Evolutionary conservation across 2,888 invertebrate species (phyloP).

Genomic region (Ephialtes manifestator): DNA sequence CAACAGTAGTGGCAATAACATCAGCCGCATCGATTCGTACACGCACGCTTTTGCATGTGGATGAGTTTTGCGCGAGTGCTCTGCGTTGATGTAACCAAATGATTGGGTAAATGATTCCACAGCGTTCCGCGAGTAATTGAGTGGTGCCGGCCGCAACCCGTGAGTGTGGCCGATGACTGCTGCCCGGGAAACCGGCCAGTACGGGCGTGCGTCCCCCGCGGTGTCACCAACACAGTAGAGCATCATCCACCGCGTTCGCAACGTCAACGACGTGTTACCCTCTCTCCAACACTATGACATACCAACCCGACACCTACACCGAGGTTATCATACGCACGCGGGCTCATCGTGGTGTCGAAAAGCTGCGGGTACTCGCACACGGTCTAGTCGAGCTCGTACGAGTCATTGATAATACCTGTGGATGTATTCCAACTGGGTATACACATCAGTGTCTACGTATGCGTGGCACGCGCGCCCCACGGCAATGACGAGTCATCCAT

Average conservation of each 20-base stretch:
- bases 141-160: slow-evolving; percentile 80
- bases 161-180: slow-evolving; percentile 76
- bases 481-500: slow-evolving; percentile 86
- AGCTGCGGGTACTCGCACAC: slow-evolving; percentile 47
- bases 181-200: slow-evolving; percentile 68
- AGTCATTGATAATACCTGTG: slow-evolving; percentile 3
- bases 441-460: slow-evolving; percentile 70
- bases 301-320: slow-evolving; percentile 35
- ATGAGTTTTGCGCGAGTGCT: slow-evolving; percentile 63
- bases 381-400: not conserved
- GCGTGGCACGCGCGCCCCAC: slow-evolving; percentile 85
- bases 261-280: slow-evolving; percentile 8
- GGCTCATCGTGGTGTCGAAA: slow-evolving; percentile 52
- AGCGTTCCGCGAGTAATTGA: slow-evolving; percentile 86
- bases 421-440: not conserved
- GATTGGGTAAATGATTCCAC: slow-evolving; percentile 86
- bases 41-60: slow-evolving; percentile 23
- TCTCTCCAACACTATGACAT: slow-evolving; percentile 39
- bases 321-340: slow-evolving; percentile 38
- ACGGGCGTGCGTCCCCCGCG: slow-evolving; percentile 45
- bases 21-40: slow-evolving; percentile 3
- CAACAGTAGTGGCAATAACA: not conserved
- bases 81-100: slow-evolving; percentile 86
- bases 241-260: not conserved
- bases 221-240: slow-evolving; percentile 4